Conservation (phyloP, 2,888 invertebrate genomes). For the Stenurella melanura region DNA sequence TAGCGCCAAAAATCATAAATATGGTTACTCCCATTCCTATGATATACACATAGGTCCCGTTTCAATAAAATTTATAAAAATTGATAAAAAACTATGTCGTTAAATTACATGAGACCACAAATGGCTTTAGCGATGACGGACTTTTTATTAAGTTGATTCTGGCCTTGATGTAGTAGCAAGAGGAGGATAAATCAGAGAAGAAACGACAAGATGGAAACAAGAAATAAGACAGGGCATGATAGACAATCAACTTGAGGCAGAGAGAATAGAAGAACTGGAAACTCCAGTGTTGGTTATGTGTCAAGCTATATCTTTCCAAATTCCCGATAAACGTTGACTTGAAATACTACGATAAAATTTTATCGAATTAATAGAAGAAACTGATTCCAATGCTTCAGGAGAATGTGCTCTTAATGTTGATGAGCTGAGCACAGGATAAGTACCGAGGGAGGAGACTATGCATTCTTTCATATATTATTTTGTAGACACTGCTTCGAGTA, state of each 20-base stretch:
- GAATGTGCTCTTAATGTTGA: conserved; percentile 98
- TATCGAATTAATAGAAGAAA: conserved; percentile 89
- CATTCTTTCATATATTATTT: conserved; percentile 99
- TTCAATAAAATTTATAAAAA: conserved; percentile 97
- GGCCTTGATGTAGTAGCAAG: conserved; percentile 82
- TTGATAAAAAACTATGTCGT: conserved; percentile 98
- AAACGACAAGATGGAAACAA: conserved; percentile 71
- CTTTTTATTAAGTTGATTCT: conserved; percentile 94
- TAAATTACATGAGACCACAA: conserved; percentile 96
- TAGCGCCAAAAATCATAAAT: conserved; percentile 87
- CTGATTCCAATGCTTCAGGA: conserved; percentile 91
- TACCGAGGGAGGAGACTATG: conserved; percentile 94
- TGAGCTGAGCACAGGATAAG: conserved; percentile 92
- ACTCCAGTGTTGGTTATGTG: conserved; percentile 88
- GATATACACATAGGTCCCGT: conserved; percentile 98
- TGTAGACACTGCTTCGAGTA: conserved; percentile 98
- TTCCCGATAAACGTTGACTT: conserved; percentile 93
- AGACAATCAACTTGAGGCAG: conserved; percentile 63
- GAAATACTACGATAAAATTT: conserved; percentile 93
- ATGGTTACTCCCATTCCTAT: conserved; percentile 91
- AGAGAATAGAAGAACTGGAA: conserved; percentile 61
- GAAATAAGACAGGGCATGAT: conserved; percentile 68
- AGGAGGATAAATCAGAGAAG: conserved; percentile 77
- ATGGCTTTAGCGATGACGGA: conserved; percentile 94
- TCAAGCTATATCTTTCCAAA: conserved; percentile 92